Evolutionary conservation across 2,888 invertebrate genomes (phyloP).

Genomic region (Polydrusus tereticollis): DNA sequence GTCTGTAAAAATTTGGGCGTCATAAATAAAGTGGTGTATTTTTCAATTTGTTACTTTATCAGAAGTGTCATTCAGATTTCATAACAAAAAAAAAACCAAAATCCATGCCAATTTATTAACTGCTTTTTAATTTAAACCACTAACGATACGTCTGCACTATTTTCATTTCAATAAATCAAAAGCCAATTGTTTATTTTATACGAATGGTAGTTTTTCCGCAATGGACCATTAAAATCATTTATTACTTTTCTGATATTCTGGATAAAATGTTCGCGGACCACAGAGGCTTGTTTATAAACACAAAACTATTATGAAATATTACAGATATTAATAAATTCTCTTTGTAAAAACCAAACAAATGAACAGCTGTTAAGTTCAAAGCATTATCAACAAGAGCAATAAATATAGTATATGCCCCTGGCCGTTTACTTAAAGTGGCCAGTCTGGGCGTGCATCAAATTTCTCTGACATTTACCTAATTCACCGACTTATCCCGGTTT

Average conservation of each 20-base stretch:
- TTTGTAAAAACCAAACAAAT: background rate
- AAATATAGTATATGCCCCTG: no score
- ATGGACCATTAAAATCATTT: conserved; percentile 1
- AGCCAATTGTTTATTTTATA: conserved; percentile 12
- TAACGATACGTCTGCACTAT: conserved; percentile 6
- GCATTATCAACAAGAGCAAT: background rate
- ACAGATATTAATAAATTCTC: background rate
- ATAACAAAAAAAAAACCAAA: background rate
- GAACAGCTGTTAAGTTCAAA: background rate
- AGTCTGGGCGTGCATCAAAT: no score
- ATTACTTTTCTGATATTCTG: background rate
- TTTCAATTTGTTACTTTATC: no score
- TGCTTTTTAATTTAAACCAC: conserved; percentile 11
- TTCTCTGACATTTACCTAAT: no score
- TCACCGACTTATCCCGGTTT: no score
- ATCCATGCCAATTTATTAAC: background rate
- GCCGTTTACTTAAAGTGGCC: no score
- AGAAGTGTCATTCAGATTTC: no score
- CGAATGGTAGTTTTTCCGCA: conserved; percentile 5
- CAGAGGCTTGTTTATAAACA: conserved; percentile 3
- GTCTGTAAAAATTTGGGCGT: no score
- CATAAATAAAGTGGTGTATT: no score
- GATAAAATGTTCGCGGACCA: background rate
- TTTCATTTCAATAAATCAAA: conserved; percentile 25
- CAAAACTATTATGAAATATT: background rate